Percentiles rank a stretch among this genome's conserved stretches.
Conservation (phyloP, 2,888 invertebrate species). For the Catocala fraxini region DNA sequence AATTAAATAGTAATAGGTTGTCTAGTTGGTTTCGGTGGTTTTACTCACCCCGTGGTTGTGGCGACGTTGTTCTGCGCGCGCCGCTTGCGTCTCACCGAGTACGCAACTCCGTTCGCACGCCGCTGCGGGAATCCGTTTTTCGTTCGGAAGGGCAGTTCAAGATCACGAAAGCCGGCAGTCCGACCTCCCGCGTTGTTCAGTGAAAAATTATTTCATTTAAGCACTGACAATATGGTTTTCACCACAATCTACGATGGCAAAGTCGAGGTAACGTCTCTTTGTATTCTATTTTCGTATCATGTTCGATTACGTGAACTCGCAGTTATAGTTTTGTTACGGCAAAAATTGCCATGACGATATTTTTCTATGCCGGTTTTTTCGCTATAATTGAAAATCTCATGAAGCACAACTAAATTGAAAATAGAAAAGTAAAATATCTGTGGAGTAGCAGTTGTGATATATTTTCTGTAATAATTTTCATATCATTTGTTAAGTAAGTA, state of each 20-base stretch:
- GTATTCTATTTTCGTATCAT: constrained; percentile 58
- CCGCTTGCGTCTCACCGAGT: constrained; percentile 67
- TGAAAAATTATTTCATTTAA: constrained; percentile 64
- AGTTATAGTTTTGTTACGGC: constrained; percentile 45
- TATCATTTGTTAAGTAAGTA: neutral
- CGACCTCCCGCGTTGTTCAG: constrained; percentile 68
- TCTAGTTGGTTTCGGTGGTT: constrained; percentile 59
- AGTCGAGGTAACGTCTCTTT: constrained; percentile 66
- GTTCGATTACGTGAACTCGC: constrained; percentile 61
- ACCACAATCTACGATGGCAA: constrained; percentile 78
- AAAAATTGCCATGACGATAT: constrained; percentile 59
- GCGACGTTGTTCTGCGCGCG: constrained; percentile 76
- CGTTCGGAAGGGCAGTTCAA: constrained; percentile 86
- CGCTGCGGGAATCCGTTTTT: constrained; percentile 77
- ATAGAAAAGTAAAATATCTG: neutral
- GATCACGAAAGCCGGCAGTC: constrained; percentile 79
- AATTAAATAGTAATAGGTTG: constrained; percentile 44
- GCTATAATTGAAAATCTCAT: constrained; percentile 28
- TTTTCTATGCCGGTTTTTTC: constrained; percentile 57
- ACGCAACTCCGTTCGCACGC: constrained; percentile 74
- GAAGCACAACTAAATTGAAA: constrained; percentile 1
- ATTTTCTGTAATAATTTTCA: neutral
- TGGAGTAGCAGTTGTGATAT: neutral
- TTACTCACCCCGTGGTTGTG: constrained; percentile 66
- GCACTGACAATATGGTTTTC: constrained; percentile 77